Evolutionary conservation across 2,797 vertebrate genomes (phyloP), one percentile per base, ranked within the genome.

Genomic region (Pogonophryne albipinna): DNA sequence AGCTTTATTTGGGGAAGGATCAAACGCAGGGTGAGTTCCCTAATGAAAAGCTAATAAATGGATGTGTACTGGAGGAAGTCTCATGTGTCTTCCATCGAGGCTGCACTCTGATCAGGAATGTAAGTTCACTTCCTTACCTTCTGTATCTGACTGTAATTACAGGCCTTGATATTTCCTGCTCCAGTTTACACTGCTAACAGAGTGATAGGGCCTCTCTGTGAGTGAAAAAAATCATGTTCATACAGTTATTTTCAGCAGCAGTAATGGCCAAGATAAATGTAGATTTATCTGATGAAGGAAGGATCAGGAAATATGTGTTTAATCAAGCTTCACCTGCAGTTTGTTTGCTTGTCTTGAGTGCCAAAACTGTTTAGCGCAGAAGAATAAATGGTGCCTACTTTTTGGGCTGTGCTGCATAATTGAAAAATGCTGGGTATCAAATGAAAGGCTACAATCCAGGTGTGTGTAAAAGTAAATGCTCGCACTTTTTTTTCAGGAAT

Each of bases 141-240:
- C 83, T 92, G 83, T 88, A 89, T 92, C 71, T 84, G 74, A 86
- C 71, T 87, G 74, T 89, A 90, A 93, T 95, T 93, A 93, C 77
- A 92, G 84, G 73, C 80, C 78, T 69, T 50, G 76, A 92, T 86
- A 84, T 88, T 93, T 94, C 89, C 90, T 92, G 85, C 72, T 81
- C 49, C 34, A 69, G 69, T 86, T 76, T 66, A 64, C 63, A 86
- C 81, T 78, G 81, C 78, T 75, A 90, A 91, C 73, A 83, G 80
- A 85, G 75, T 76, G 65, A 85, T 50, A 79, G 72, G 78, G 58
- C 61, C 78, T 45, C 60, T 86, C 60, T 58, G 45, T 78, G 57
- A 44, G 49, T 56, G 31, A 60, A 82, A 56, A 50, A 66, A 83
- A 42, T 53, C 57, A 15, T 58, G 56, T 50, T 76, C 57, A 14